Percentiles rank a stretch among this genome's conserved stretches.
These are phyloP conservation scores for Ursus arctos DNA, from an alignment of 2,113 vertebrate genomes.

Conservation along the genomic window DNA sequence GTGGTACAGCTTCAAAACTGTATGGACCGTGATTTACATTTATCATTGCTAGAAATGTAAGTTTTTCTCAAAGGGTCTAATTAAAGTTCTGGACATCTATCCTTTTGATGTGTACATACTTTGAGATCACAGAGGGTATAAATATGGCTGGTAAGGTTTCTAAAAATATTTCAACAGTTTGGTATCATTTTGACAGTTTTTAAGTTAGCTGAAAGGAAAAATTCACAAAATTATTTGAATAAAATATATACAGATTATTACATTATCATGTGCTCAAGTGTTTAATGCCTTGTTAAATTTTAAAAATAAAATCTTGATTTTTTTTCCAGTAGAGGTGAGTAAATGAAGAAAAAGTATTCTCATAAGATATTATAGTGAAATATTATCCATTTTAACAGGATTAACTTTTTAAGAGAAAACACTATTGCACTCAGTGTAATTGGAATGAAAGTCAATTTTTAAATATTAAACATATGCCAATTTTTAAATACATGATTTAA, in stretches of 20 bases:
- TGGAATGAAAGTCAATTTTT: conserved; percentile 14
- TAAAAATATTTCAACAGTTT: conserved; percentile 49
- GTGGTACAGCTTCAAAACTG: conserved; percentile 49
- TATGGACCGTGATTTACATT: conserved; percentile 7
- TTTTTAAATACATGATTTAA: background rate
- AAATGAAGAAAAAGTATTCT: background rate
- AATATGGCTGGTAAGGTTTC: background rate
- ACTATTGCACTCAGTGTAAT: background rate
- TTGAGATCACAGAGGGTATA: background rate
- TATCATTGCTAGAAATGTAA: conserved; percentile 64
- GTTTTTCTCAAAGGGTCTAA: conserved; percentile 66
- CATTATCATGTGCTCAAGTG: background rate
- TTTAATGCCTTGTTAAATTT: conserved; percentile 43
- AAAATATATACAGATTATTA: conserved; percentile 10
- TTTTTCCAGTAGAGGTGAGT: background rate
- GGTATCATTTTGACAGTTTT: background rate
- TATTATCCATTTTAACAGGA: background rate
- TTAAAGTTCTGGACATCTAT: conserved; percentile 62
- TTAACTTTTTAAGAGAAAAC: background rate
- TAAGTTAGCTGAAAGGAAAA: conserved; percentile 56
- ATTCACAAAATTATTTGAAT: background rate
- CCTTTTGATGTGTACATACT: conserved; percentile 40
- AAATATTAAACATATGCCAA: background rate
- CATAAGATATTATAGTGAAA: background rate
- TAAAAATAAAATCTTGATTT: background rate